Base-by-base conservation (phyloP, 2,797 vertebrate genomes). In the Phrynocephalus forsythii region DNA sequence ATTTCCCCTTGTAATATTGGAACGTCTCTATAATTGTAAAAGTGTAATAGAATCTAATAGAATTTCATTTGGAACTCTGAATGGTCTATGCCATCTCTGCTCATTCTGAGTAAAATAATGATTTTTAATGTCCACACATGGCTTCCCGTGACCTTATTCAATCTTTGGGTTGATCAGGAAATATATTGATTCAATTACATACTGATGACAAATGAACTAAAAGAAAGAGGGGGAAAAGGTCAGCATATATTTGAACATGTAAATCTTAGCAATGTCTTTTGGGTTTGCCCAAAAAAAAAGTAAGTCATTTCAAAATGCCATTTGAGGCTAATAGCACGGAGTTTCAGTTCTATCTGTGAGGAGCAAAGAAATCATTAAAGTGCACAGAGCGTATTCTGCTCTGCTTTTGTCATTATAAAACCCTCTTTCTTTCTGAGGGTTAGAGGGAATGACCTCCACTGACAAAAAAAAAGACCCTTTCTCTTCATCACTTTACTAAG, bases 171-270 rank as follows among this genome's bases (percentile, higher is more conserved):
- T 98, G 98, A 99, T 99, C 98, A 97, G 98, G 97, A 99, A 99
- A 99, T 99, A 99, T 99, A 99, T 99, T 98, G 99, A 99, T 99
- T 99, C 98, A 99, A 99, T 99, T 99, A 99, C 97, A 98, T 97
- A 97, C 98, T 98, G 97, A 98, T 98, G 98, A 99, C 98, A 98
- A 98, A 98, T 97, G 97, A 98, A 98, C 97, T 97, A 97, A 97
- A 97, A 97, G 97, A 97, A 98, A 97, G 97, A 97, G 95, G 96
- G 83, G 3, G 94, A 98, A 99, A 99, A 99, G 98, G 99, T 99
- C 98, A 99, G 98, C 98, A 97, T 98, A 98, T 98, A 98, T 99
- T 98, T 99, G 98, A 99, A 99, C 98, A 99, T 99, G 98, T 99
- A 99, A 99, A 99, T 99, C 98, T 99, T 99, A 98, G 98, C 98